phyloP scores from a whole-genome alignment of 2,797 vertebrate species.

The Synanceia verrucosa region DNA sequence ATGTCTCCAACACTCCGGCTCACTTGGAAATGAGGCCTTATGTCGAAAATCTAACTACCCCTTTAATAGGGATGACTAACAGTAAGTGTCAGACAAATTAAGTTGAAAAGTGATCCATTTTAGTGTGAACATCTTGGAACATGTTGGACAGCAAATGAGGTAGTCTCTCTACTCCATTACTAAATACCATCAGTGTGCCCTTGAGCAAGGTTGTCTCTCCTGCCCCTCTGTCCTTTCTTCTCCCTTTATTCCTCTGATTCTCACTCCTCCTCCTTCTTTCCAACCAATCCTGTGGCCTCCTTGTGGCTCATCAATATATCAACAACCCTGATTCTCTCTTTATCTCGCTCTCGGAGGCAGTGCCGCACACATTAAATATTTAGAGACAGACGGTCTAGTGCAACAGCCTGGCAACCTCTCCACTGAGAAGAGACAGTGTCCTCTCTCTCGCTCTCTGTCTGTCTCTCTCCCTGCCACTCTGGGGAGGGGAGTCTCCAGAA shows the following conservation, averaged over 20 bases:
- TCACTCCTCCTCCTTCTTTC: conserved; percentile 14
- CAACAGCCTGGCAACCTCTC: conserved; percentile 71
- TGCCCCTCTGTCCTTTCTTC: conserved; percentile 7
- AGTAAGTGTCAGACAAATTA: no score
- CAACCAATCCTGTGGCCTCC: conserved; percentile 35
- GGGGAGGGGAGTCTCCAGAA: conserved; percentile 47
- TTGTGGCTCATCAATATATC: conserved; percentile 74
- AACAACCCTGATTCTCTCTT: conserved; percentile 69
- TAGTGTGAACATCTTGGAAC: background rate
- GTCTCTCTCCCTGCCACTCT: conserved; percentile 3
- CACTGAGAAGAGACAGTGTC: conserved; percentile 11
- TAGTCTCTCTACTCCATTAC: background rate
- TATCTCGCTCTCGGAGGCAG: conserved; percentile 71
- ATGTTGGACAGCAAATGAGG: conserved; percentile 6
- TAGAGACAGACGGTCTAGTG: conserved; percentile 73
- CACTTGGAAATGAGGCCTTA: no score
- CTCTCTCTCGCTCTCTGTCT: conserved; percentile 4
- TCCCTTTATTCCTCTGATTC: conserved; percentile 26
- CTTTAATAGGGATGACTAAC: no score
- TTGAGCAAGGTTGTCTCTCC: conserved; percentile 35
- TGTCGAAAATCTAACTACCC: no score
- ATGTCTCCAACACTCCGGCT: no score
- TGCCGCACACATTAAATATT: conserved; percentile 80
- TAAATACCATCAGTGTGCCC: conserved; percentile 3
- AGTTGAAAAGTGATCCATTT: background rate